Base-by-base conservation (phyloP, 2,113 vertebrate species). In the Heteronetta atricapilla region DNA sequence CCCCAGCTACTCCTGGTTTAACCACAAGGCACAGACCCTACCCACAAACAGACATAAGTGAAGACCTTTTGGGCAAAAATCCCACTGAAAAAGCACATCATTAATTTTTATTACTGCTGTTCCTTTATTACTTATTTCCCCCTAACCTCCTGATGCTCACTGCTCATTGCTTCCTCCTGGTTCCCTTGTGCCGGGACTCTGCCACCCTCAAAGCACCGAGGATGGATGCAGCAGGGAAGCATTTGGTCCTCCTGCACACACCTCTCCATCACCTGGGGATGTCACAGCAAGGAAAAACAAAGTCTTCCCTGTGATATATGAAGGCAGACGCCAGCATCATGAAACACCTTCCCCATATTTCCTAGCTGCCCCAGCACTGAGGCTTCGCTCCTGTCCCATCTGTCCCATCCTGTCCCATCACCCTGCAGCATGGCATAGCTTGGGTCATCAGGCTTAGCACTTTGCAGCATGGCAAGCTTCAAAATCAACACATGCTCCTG, bases 271-370 rank as follows among this genome's bases (percentile, higher is more conserved):
- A 36, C 31, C 11, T 52, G 0, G 9, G 26, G 58, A 26, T n/a
- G 52, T n/a, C 6, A 8, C 48, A 68, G 76, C 28, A 68, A 62
- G 70, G 72, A 69, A 88, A 75, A 53, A 18, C 12, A 36, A 53
- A 44, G 21, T 14, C 29, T 77, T 64, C 20, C 25, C 28, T 1
- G 0, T 3, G 38, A 22, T 59, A 26, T 1, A 0, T 6, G 22
- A 68, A 77, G 63, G 25, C 6, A 19, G 67, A 66, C 16, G 28
- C 8, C 33, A 87, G 63, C 34, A 42, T 21, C 10, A 19, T 10
- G 20, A 50, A 75, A 31, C 50, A 74, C 40, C 28, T 23, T 80
- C 68, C 23, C 52, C 75, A 20, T 22, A 52, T 36, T 38, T 50
- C 67, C 55, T 63, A 77, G n/a, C 33, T 36, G 28, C 17, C 36